A percentile compares a stretch with the other conserved stretches of the same genome.
Evolutionary conservation across 2,888 invertebrate genomes (phyloP).

Genomic region (Nymphalis c-album): DNA sequence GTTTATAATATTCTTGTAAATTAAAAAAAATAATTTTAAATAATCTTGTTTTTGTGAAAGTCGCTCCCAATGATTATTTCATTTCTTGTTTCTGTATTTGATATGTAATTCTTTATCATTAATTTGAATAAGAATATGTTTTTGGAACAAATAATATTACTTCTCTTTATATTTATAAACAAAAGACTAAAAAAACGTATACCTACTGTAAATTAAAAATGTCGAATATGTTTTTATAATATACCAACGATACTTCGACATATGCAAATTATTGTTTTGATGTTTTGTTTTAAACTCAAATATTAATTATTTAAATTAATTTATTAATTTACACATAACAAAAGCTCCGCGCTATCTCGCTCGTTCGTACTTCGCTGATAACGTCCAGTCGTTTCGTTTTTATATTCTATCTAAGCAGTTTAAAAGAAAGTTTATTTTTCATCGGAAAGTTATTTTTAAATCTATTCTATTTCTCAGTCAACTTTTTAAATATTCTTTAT

Average conservation of each 20-base stretch:
- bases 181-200: too few species aligned
- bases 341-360: background rate
- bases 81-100: background rate
- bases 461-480: too few species aligned
- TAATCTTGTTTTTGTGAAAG: background rate
- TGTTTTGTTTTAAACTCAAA: too few species aligned
- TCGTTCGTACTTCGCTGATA: background rate
- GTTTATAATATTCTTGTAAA: background rate
- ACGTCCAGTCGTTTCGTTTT: background rate
- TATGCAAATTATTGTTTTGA: too few species aligned
- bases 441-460: background rate
- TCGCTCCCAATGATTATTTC: background rate
- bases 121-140: background rate
- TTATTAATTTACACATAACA: too few species aligned
- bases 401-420: background rate
- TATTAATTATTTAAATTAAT: too few species aligned
- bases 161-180: background rate
- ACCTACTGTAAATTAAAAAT: too few species aligned
- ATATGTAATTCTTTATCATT: background rate
- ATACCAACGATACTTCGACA: too few species aligned
- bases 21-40: background rate
- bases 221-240: too few species aligned
- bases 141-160: background rate
- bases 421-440: too few species aligned
- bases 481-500: too few species aligned